These are phyloP conservation scores for Agrypnus murinus DNA, from an alignment of 2,888 invertebrate species.

Conservation along the genomic window DNA sequence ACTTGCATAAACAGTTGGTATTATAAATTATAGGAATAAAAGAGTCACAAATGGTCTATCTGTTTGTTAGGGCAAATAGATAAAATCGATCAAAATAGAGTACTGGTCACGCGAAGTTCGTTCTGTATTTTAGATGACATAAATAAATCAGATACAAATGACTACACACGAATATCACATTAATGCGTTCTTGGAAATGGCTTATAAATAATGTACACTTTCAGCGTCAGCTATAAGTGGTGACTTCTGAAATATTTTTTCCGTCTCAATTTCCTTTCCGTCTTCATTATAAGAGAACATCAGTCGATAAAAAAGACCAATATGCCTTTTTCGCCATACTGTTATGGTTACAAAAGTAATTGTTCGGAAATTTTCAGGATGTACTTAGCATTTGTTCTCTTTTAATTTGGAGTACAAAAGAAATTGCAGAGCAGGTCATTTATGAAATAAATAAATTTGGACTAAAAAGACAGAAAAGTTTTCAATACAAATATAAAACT, in stretches of 20 bases:
- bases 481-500: too few relatives aligned
- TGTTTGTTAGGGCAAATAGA: slow-evolving; percentile 8
- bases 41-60: background rate
- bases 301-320: background rate
- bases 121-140: slow-evolving; percentile 33
- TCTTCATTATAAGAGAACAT: slow-evolving; percentile 8
- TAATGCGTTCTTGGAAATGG: slow-evolving; percentile 41
- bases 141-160: slow-evolving; percentile 43
- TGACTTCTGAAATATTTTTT: slow-evolving; percentile 30
- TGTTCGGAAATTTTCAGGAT: too few relatives aligned
- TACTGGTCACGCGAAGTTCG: slow-evolving; percentile 35
- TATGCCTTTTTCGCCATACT: background rate
- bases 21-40: background rate
- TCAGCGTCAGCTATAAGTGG: slow-evolving; percentile 18
- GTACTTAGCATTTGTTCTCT: too few relatives aligned
- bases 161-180: slow-evolving; percentile 38
- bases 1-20: too few relatives aligned
- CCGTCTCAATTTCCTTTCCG: slow-evolving; percentile 19
- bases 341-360: too few relatives aligned
- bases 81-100: slow-evolving; percentile 29
- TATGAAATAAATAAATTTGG: too few relatives aligned
- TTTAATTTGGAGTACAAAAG: too few relatives aligned
- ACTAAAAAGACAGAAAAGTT: too few relatives aligned
- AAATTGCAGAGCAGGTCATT: too few relatives aligned
- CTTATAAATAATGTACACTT: slow-evolving; percentile 41